phyloP scores from a whole-genome alignment of 2,113 vertebrate genomes.

The Tiliqua scincoides region DNA sequence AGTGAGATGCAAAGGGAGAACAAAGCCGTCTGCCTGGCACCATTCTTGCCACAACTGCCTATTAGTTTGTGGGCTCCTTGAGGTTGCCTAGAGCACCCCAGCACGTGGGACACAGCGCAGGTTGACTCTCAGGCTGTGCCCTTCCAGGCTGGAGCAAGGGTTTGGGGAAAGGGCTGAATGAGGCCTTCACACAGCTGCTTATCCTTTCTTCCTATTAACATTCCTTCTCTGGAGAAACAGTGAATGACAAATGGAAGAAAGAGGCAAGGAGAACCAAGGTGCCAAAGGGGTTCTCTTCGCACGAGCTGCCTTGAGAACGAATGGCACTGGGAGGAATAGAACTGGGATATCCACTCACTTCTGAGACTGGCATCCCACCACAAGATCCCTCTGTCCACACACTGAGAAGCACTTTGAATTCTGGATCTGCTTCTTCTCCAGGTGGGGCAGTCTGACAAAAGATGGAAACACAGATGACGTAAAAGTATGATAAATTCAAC shows the following conservation, averaged over 20 bases:
- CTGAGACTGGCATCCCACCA: background rate
- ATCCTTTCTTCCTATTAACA: background rate
- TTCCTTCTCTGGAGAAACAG: background rate
- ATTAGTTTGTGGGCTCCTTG: background rate
- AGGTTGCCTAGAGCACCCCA: background rate
- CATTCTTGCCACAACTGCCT: conserved; percentile 8
- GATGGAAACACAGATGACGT: background rate
- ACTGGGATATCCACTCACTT: background rate
- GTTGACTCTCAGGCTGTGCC: background rate
- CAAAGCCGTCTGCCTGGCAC: background rate
- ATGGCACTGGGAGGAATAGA: background rate
- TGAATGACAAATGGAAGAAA: background rate
- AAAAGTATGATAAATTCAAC: background rate
- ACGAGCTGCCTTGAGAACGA: background rate
- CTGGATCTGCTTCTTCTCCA: background rate
- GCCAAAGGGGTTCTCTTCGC: background rate
- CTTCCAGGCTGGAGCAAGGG: background rate
- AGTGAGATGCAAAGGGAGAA: background rate
- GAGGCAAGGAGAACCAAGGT: background rate
- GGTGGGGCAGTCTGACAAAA: background rate
- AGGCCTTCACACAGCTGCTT: background rate
- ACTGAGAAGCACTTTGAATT: too few species aligned
- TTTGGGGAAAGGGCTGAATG: background rate
- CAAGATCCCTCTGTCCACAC: too few species aligned
- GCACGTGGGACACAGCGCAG: background rate